phyloP scores from a whole-genome alignment of 2,888 invertebrate species.

The Oxystoma pomonae region DNA sequence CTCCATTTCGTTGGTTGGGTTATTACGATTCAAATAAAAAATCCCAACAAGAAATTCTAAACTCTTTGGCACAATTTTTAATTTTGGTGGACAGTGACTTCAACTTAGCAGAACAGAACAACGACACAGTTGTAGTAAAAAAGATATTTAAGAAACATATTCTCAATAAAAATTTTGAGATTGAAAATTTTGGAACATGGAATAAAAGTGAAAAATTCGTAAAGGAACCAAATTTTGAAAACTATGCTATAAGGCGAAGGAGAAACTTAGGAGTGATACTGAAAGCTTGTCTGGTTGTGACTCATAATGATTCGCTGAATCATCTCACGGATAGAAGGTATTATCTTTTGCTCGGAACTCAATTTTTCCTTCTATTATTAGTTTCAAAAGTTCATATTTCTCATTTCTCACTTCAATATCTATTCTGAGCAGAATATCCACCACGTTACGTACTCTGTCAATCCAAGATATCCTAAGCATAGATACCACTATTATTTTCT shows the following conservation, averaged over 20 bases:
- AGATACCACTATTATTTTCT: no score
- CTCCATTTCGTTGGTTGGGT: constrained; percentile 53
- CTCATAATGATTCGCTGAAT: constrained; percentile 55
- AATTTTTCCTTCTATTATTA: no score
- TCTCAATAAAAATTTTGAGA: constrained; percentile 21
- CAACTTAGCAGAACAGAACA: constrained; percentile 44
- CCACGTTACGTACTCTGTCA: no score
- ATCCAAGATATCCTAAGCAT: no score
- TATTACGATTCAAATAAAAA: constrained; percentile 25
- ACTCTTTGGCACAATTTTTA: constrained; percentile 27
- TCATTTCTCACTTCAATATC: no score
- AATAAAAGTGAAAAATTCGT: constrained; percentile 18
- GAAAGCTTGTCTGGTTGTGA: constrained; percentile 56
- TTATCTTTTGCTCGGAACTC: no score
- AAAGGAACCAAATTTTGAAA: constrained; percentile 22
- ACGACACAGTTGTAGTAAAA: constrained; percentile 26
- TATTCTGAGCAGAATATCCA: no score
- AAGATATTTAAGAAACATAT: constrained; percentile 34
- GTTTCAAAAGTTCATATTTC: no score
- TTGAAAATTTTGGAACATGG: constrained; percentile 37
- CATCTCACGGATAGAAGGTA: constrained; percentile 60
- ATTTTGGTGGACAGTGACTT: constrained; percentile 53
- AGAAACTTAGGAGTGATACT: constrained; percentile 50
- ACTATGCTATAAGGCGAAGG: constrained; percentile 41
- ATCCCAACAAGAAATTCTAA: constrained; percentile 10